These are phyloP conservation scores for Ophioninae sp. DNA, from an alignment of 2,888 invertebrate species.

Conservation along the genomic window DNA sequence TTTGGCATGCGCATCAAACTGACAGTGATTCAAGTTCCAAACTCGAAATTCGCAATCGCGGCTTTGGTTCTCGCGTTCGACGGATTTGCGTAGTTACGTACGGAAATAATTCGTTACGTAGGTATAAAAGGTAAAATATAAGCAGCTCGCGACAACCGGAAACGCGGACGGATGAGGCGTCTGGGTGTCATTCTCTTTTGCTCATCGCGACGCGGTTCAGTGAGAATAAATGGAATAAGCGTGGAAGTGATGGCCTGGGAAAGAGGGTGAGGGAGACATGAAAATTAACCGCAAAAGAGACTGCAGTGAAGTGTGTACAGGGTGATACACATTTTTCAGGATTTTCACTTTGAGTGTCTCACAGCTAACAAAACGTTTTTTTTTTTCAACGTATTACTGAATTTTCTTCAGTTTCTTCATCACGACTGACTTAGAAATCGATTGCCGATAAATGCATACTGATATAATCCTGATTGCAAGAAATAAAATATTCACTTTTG, in stretches of 20 bases:
- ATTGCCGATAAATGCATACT: too few species aligned
- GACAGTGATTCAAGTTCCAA: background rate
- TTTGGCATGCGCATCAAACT: background rate
- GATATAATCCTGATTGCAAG: too few species aligned
- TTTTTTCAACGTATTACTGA: too few species aligned
- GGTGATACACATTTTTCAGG: background rate
- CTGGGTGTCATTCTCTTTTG: background rate
- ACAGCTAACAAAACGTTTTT: too few species aligned
- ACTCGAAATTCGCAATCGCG: background rate
- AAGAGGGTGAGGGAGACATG: background rate
- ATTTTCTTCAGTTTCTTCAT: too few species aligned
- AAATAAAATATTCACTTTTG: too few species aligned
- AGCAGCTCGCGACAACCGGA: background rate
- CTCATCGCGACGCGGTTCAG: background rate
- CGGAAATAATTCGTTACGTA: slow-evolving; percentile 1
- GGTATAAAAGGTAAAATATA: background rate
- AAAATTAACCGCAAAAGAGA: background rate
- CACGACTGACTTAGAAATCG: too few species aligned
- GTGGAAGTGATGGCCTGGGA: background rate
- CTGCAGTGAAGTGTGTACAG: background rate
- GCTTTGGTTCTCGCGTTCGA: background rate
- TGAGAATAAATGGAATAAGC: background rate
- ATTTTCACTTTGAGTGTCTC: background rate
- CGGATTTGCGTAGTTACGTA: background rate
- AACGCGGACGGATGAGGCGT: slow-evolving; percentile 22